phyloP scores from a whole-genome alignment of 2,797 vertebrate genomes.

The Thunnus albacares region DNA sequence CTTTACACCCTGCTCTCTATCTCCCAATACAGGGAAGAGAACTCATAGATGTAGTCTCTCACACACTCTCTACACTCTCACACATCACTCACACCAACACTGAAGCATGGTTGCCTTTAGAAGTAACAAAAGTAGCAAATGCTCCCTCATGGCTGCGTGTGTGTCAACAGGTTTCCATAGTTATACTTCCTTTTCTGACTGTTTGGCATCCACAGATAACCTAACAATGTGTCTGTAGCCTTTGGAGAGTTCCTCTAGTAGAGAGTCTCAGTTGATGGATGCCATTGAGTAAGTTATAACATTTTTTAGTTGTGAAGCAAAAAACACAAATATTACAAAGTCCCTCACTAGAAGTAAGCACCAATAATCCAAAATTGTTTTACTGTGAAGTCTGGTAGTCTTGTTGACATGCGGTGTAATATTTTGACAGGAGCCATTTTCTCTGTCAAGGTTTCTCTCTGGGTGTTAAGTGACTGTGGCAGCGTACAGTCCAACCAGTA shows the following conservation, averaged over 20 bases:
- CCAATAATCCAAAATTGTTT: not conserved
- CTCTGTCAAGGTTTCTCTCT: not conserved
- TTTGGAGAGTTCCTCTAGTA: constrained; percentile 19
- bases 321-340: constrained; percentile 1
- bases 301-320: not conserved
- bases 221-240: not conserved
- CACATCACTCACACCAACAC: constrained; percentile 33
- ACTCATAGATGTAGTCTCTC: constrained; percentile 48
- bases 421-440: not conserved
- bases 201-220: constrained; percentile 6
- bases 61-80: constrained; percentile 33
- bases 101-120: constrained; percentile 42
- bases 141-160: constrained; percentile 28
- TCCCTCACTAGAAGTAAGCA: not conserved
- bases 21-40: constrained; percentile 53
- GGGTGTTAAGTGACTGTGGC: not conserved
- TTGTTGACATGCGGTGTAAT: not conserved
- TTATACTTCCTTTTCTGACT: constrained; percentile 8
- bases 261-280: constrained; percentile 7
- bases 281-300: not conserved
- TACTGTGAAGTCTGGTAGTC: not conserved
- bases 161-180: constrained; percentile 19
- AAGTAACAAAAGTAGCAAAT: constrained; percentile 46
- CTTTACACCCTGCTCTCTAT: constrained; percentile 59
- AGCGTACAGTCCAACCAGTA: not conserved